Evolutionary conservation across 2,797 vertebrate species (phyloP).

Genomic region (Pipistrellus kuhlii): DNA sequence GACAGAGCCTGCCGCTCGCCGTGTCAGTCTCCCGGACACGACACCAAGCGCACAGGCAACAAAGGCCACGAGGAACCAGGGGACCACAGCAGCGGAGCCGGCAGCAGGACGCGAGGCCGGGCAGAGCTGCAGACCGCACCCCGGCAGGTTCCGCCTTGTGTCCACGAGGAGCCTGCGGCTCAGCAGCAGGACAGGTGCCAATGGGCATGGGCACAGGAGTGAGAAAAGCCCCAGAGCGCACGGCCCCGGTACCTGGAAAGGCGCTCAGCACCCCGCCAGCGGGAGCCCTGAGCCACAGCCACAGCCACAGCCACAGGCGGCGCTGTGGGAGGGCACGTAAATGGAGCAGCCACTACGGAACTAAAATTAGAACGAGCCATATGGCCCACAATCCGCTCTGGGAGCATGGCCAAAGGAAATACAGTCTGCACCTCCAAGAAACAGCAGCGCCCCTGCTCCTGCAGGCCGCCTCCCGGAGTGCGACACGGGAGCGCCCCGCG

Average conservation of each 20-base stretch:
- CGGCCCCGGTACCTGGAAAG: no score
- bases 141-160: no score
- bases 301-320: no score
- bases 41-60: background rate
- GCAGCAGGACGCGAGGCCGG: background rate
- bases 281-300: no score
- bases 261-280: accelerated
- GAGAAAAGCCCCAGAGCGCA: background rate
- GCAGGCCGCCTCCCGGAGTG: background rate
- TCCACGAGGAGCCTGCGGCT: no score
- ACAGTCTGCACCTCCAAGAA: background rate
- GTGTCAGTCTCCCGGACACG: background rate
- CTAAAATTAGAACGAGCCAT: background rate
- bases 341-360: background rate
- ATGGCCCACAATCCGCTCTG: background rate
- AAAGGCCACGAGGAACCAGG: background rate
- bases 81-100: background rate
- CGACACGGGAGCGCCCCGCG: background rate
- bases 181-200: background rate
- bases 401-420: background rate
- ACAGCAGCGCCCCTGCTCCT: accelerated
- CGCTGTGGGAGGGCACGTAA: accelerated
- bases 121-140: no score
- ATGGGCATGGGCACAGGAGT: background rate
- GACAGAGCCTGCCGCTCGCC: background rate